phyloP scores from a whole-genome alignment of 2,888 invertebrate species.

The Dione juno region DNA sequence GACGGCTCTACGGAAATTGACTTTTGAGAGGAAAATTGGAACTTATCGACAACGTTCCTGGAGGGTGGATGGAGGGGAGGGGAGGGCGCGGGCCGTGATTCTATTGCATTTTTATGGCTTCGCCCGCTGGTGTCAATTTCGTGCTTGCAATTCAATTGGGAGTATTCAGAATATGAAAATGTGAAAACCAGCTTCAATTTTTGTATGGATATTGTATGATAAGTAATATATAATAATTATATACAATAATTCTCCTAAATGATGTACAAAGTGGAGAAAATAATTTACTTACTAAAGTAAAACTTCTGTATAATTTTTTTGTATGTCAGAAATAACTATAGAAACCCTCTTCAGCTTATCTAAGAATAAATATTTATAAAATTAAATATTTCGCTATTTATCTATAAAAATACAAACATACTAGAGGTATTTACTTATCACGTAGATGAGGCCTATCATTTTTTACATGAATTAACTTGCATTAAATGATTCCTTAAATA shows the following conservation, averaged over 20 bases:
- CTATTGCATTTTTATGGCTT: slow-evolving; percentile 65
- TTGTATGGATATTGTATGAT: background rate
- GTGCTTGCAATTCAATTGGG: slow-evolving; percentile 52
- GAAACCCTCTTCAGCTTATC: background rate
- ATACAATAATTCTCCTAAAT: no score
- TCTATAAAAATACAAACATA: slow-evolving; percentile 2
- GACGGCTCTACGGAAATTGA: slow-evolving; percentile 38
- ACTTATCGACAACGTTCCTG: slow-evolving; percentile 26
- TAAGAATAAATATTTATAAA: background rate
- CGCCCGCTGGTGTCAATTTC: slow-evolving; percentile 57
- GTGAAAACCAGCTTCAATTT: background rate
- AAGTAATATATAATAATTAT: no score
- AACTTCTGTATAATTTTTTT: background rate
- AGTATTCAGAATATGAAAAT: slow-evolving; percentile 14
- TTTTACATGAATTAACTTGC: slow-evolving; percentile 20
- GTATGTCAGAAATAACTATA: background rate
- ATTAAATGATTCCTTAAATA: slow-evolving; percentile 26
- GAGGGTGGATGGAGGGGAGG: slow-evolving; percentile 5
- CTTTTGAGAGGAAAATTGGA: slow-evolving; percentile 35
- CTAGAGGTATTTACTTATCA: background rate
- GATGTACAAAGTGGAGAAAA: background rate
- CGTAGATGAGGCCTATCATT: slow-evolving; percentile 1
- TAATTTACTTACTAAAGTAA: background rate
- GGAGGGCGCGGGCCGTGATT: slow-evolving; percentile 41
- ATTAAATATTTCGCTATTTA: background rate